Evolutionary conservation across 1,140 invertebrate species (phyloP), one percentile per base, ranked within the genome.

Genomic region (Adelges cooleyi): DNA sequence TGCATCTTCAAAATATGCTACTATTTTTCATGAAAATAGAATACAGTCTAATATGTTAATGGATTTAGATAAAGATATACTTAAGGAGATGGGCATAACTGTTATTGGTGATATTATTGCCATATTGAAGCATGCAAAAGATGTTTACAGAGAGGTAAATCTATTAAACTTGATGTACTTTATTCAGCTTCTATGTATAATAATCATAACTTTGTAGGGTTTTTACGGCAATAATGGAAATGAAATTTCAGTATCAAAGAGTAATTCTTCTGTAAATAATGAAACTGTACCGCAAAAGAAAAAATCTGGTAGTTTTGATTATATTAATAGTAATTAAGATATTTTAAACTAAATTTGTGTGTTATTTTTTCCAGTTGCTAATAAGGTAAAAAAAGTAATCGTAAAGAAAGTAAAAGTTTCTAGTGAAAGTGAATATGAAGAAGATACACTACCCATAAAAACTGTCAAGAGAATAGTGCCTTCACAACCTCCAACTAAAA

Each of bases 51-150:
- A 89, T 70, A 91, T 91, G 89, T 72, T 92, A 22, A 72, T 84
- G 48, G 89, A 92, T 73, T 75, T 92, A 2, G 88, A 84, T 67
- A 90, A 89, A 72, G 87, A 90, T 71, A 87, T 88, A 71, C 75
- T 92, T 8, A 80, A 80, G 67, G 87, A 90, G 70, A 90, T 92
- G 87, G 88, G 86, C 1, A 88, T 92, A 5, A 81, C 80, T 1
- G 77, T 85, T 17, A 86, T 91, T 80, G 89, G 89, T 15, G 88
- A 92, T 75, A 82, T 90, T 50, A 90, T 92, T 71, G 84, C 86
- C 13, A 90, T 92, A 69, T 74, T 91, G 18, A 86, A 87, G 66
- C 87, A 91, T 78, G 82, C 88, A 1, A 89, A 89, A 73, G 77
- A 78, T 70, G 85, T 87, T 2, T 81, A 84, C 71, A 82, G 83